Percentiles rank a stretch among this genome's conserved stretches.
phyloP scores from a whole-genome alignment of 2,113 vertebrate genomes.

The Ploceus nigricollis region DNA sequence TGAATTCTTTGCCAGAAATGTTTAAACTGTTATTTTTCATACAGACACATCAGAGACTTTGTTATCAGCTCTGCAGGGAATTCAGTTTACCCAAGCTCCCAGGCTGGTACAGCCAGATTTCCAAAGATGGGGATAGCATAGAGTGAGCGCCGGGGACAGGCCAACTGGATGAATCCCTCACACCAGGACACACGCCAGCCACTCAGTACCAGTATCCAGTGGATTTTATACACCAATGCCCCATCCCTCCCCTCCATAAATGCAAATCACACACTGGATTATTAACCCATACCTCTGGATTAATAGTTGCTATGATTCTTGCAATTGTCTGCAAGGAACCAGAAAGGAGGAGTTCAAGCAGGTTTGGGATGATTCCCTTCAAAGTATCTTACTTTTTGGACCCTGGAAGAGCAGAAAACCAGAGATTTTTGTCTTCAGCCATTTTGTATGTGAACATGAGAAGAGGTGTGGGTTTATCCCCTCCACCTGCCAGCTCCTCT shows the following conservation, averaged over 20 bases:
- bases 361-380: not conserved
- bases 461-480: not conserved
- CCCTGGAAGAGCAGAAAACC: not conserved
- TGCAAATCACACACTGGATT: not conserved
- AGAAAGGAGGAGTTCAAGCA: not conserved
- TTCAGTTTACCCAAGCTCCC: not conserved
- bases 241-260: not conserved
- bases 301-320: not conserved
- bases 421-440: not conserved
- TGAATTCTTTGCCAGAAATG: not conserved
- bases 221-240: not conserved
- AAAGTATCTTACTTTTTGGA: not conserved
- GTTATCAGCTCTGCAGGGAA: not conserved
- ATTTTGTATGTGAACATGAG: not conserved
- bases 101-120: not conserved
- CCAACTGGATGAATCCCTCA: not conserved
- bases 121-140: not conserved
- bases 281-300: not conserved
- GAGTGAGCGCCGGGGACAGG: not conserved
- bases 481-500: not conserved
- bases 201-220: not conserved
- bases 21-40: not conserved
- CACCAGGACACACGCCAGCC: not conserved
- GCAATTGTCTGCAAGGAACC: not conserved
- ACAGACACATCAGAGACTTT: not conserved